phyloP scores from a whole-genome alignment of 2,113 vertebrate genomes.

The Elanoides forficatus region DNA sequence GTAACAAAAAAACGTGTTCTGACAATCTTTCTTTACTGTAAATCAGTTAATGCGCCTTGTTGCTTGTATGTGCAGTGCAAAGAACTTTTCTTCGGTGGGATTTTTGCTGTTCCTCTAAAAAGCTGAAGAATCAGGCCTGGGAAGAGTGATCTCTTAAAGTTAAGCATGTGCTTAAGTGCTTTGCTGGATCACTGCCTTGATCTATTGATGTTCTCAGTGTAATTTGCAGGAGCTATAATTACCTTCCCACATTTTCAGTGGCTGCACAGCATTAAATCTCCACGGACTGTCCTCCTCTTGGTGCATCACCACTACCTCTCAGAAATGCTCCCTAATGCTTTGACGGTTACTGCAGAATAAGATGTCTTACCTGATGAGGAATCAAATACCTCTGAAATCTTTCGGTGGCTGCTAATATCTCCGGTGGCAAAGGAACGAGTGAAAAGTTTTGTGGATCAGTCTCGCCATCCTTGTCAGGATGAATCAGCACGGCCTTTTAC shows the following conservation, averaged over 20 bases:
- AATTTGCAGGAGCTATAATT: slow-evolving; percentile 22
- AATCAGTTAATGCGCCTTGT: not conserved
- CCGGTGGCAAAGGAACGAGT: not conserved
- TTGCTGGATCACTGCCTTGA: slow-evolving; percentile 45
- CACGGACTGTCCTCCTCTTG: not conserved
- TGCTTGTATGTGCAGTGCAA: accelerated
- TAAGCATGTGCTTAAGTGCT: slow-evolving; percentile 27
- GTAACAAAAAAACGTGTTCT: not conserved
- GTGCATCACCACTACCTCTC: not conserved
- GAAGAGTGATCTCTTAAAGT: not conserved
- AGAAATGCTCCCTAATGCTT: not conserved
- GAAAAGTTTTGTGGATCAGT: not conserved
- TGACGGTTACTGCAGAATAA: not conserved
- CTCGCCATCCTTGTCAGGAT: not conserved
- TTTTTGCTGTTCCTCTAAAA: not conserved
- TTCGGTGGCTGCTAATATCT: not conserved
- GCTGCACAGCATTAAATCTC: slow-evolving; percentile 32
- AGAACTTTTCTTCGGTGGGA: not conserved
- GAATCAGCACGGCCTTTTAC: not conserved
- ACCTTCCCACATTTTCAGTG: not conserved
- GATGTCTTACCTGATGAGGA: not conserved
- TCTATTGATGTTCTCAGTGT: not conserved
- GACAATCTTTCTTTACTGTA: not conserved
- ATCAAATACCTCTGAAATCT: not conserved
- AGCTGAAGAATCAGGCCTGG: not conserved